Percentiles rank a stretch among this genome's conserved stretches.
Evolutionary conservation across 2,113 vertebrate species (phyloP).

Genomic region (Hypocryptadius cinnamomeus): DNA sequence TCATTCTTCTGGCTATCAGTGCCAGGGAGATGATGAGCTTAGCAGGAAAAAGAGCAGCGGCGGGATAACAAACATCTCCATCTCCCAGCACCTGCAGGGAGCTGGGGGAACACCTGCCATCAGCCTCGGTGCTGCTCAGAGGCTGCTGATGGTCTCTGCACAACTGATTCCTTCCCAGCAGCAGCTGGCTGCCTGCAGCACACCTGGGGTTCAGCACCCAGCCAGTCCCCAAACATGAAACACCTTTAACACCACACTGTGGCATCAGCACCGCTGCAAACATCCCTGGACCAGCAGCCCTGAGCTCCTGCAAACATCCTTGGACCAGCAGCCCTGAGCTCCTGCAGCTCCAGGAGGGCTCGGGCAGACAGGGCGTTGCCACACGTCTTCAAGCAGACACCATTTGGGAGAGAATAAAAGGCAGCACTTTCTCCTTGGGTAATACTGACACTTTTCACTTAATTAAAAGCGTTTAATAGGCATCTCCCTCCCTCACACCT

Average conservation of each 20-base stretch:
- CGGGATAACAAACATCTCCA: background rate
- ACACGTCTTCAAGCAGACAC: background rate
- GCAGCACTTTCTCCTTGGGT: slow-evolving; percentile 13
- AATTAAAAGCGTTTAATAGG: slow-evolving; percentile 39
- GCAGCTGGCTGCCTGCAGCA: accelerated
- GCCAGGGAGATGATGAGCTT: background rate
- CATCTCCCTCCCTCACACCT: background rate
- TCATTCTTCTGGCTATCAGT: background rate
- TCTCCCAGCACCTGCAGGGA: background rate
- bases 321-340: no score
- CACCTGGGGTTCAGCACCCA: background rate
- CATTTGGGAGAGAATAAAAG: background rate
- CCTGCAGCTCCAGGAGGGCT: background rate
- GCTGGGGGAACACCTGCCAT: background rate
- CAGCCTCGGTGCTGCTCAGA: background rate
- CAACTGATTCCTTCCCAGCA: background rate
- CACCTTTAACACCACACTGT: accelerated
- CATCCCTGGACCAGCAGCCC: background rate
- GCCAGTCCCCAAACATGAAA: accelerated
- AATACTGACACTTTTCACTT: slow-evolving; percentile 37
- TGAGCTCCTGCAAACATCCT: background rate
- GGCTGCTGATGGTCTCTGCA: background rate
- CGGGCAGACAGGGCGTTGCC: background rate
- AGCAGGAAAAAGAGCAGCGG: background rate
- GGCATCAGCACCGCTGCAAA: accelerated